Conservation (phyloP, 1,140 invertebrate genomes). For the Daktulosphaira vitifoliae region DNA sequence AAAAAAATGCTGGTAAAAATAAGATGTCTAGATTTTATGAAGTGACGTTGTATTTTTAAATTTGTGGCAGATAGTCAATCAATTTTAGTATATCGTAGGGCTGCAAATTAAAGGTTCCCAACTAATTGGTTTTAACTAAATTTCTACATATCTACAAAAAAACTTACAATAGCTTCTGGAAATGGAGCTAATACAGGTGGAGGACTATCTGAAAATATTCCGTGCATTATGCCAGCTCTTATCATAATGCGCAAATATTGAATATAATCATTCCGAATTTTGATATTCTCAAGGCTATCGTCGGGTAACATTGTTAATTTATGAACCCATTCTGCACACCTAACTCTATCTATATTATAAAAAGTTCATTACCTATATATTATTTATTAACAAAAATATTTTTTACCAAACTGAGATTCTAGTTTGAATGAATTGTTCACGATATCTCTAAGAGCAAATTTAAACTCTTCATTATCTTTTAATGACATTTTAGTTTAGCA, state of each 20-base stretch:
- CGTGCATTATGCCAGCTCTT: constrained; percentile 44
- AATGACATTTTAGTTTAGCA: constrained; percentile 34
- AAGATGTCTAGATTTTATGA: neutral
- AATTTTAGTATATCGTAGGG: no score
- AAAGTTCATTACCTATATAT: neutral
- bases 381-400: neutral
- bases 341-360: constrained; percentile 44
- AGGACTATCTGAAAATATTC: constrained; percentile 44
- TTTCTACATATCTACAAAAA: constrained; percentile 39
- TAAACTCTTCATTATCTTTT: constrained; percentile 40
- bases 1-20: constrained; percentile 5
- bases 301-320: constrained; percentile 43
- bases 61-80: no score
- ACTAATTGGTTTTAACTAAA: neutral
- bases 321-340: constrained; percentile 46
- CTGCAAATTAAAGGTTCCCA: no score
- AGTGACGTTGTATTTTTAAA: neutral
- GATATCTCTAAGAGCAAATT: constrained; percentile 39
- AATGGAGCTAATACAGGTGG: constrained; percentile 43
- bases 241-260: constrained; percentile 47
- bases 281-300: constrained; percentile 44
- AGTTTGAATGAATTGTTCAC: constrained; percentile 37
- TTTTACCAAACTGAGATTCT: constrained; percentile 39
- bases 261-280: constrained; percentile 47
- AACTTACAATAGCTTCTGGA: constrained; percentile 44